phyloP scores from a whole-genome alignment of 2,888 invertebrate genomes.

The Thysanoteuthis rhombus region DNA sequence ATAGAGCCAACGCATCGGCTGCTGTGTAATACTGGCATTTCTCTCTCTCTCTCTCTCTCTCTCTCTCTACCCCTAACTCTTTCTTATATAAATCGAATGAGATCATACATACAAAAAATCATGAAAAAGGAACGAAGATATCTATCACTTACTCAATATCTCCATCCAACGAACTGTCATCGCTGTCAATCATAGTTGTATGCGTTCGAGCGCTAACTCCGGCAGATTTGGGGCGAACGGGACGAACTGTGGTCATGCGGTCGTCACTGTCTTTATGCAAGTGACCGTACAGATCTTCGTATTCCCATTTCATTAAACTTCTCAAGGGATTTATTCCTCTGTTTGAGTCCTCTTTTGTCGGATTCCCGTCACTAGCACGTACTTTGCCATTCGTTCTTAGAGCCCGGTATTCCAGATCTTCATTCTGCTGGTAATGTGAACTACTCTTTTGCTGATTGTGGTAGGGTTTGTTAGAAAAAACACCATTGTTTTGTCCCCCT shows the following conservation, averaged over 20 bases:
- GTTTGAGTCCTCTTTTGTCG: background rate
- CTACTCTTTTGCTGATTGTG: background rate
- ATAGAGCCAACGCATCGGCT: too few relatives aligned
- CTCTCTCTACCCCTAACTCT: too few relatives aligned
- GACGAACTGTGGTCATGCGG: background rate
- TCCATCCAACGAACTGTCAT: constrained; percentile 27
- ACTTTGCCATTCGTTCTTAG: background rate
- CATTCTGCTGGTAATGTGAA: background rate
- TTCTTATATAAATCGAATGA: too few relatives aligned
- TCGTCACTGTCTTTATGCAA: background rate
- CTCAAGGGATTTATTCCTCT: background rate
- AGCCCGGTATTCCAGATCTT: background rate
- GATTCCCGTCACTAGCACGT: background rate
- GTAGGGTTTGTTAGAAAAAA: background rate
- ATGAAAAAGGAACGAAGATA: background rate
- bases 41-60: too few relatives aligned
- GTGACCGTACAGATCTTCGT: constrained; percentile 20
- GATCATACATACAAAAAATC: background rate
- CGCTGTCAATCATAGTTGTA: background rate
- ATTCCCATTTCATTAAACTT: constrained; percentile 26
- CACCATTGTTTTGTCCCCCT: background rate
- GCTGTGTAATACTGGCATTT: too few relatives aligned
- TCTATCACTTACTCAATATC: constrained; percentile 19
- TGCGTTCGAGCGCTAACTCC: constrained; percentile 21
- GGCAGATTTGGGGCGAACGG: constrained; percentile 1